Evolutionary conservation across 2,797 vertebrate genomes (phyloP), one percentile per base, ranked within the genome.

Genomic region (Chrysocyon brachyurus): DNA sequence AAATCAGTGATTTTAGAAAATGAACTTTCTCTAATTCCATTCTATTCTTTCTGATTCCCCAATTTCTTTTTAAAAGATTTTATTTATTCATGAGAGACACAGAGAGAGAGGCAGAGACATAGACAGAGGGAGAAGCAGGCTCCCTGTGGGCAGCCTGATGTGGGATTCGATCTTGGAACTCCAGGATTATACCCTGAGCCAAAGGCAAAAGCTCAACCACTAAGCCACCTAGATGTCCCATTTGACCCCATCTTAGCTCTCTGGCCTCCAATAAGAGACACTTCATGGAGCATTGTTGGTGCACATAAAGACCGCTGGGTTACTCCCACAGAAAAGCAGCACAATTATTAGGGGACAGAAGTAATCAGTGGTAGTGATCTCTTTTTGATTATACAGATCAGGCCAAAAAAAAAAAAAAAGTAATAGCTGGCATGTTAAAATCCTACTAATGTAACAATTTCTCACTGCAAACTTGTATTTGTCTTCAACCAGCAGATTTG

Each of bases 11-110:
- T 82, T 73, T 97, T 85, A 87, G 33, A 87, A 87, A 57, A 64
- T 92, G n/a, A 72, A 61, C 7, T 66, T 92, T 31, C 21, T 49
- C 64, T 40, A 70, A 93, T 90, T 96, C 28, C 70, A 24, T 93
- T 88, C 54, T 72, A 5, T 68, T 81, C 22, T 81, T 82, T 54
- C 56, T 63, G 49, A 46, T 46, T 7, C 40, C 40, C 7, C 40
- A 46, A 46, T 46, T 46, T 46, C 40, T 46, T 46, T 46, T 46
- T 46, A 46, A 46, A 46, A 46, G 1, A 46, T 46, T 8, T 46
- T 46, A 46, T 46, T 8, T 46, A 7, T 46, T 46, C 40, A 46
- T 46, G 40, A 46, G 40, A 46, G 40, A 46, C 40, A 46, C 40
- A 46, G 40, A 46, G 40, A 46, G 40, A 46, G 40, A 46, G 40